phyloP scores from a whole-genome alignment of 2,888 invertebrate species.

The Philonicus albiceps region DNA sequence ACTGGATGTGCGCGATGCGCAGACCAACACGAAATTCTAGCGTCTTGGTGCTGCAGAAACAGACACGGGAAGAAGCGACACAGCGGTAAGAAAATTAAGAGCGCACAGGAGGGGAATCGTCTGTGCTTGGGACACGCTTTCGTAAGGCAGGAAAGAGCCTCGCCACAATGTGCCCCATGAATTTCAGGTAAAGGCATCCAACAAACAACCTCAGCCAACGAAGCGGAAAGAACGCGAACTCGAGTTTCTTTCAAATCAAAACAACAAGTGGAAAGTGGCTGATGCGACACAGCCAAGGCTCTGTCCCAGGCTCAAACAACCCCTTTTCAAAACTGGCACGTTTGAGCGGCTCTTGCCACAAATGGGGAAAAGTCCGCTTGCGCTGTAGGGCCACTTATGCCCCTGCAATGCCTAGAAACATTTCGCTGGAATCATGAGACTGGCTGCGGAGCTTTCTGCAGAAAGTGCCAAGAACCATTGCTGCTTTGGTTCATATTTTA shows the following conservation, averaged over 20 bases:
- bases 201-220: neutral
- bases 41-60: neutral
- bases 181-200: neutral
- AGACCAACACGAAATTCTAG: neutral
- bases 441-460: neutral
- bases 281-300: neutral
- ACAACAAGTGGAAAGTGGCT: neutral
- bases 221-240: neutral
- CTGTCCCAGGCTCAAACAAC: neutral
- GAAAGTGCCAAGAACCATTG: neutral
- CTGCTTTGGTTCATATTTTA: neutral
- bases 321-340: neutral
- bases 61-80: neutral
- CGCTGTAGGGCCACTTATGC: neutral
- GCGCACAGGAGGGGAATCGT: neutral
- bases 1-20: slow-evolving; percentile 1
- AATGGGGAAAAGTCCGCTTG: neutral
- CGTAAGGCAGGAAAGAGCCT: neutral
- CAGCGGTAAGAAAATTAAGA: neutral
- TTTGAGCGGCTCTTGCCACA: neutral
- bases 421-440: neutral
- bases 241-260: neutral
- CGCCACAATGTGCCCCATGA: neutral
- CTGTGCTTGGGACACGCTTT: neutral
- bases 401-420: neutral